Percentiles rank a stretch among this genome's conserved stretches.
phyloP scores from a whole-genome alignment of 1,140 invertebrate species.

The Chelonus insularis region DNA sequence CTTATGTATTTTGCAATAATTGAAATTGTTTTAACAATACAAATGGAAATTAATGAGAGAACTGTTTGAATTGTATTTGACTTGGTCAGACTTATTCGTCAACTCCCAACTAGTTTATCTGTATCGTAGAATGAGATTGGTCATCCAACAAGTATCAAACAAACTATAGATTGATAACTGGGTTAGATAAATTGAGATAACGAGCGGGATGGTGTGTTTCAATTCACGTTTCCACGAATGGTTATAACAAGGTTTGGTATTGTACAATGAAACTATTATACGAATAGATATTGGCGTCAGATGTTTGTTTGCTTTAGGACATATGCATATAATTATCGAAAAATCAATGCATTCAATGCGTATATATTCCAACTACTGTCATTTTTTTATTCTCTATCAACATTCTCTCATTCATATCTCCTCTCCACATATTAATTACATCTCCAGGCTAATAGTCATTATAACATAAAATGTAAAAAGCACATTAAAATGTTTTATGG shows the following conservation, averaged over 20 bases:
- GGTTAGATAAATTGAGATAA: conserved; percentile 47
- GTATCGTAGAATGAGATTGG: not conserved
- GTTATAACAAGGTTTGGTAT: not conserved
- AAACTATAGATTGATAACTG: conserved; percentile 46
- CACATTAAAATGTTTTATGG: too few species aligned
- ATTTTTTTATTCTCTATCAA: not conserved
- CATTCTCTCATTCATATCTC: not conserved
- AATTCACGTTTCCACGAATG: not conserved
- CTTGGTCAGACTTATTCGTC: too few species aligned
- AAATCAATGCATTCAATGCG: not conserved
- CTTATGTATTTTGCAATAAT: too few species aligned
- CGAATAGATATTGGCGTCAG: not conserved
- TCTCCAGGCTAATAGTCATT: too few species aligned
- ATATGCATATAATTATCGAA: conserved; percentile 1
- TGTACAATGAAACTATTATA: not conserved
- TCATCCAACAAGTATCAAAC: conserved; percentile 40
- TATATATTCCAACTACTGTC: not conserved
- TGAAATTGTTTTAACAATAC: too few species aligned
- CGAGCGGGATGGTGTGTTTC: conserved; percentile 28
- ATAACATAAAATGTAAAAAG: too few species aligned
- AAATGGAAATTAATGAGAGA: too few species aligned
- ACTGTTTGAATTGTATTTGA: too few species aligned
- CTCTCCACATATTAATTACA: too few species aligned
- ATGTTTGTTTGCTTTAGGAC: not conserved
- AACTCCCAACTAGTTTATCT: not conserved